These are phyloP conservation scores for Spialia ferax DNA, from an alignment of 2,888 invertebrate species.

Conservation along the genomic window DNA sequence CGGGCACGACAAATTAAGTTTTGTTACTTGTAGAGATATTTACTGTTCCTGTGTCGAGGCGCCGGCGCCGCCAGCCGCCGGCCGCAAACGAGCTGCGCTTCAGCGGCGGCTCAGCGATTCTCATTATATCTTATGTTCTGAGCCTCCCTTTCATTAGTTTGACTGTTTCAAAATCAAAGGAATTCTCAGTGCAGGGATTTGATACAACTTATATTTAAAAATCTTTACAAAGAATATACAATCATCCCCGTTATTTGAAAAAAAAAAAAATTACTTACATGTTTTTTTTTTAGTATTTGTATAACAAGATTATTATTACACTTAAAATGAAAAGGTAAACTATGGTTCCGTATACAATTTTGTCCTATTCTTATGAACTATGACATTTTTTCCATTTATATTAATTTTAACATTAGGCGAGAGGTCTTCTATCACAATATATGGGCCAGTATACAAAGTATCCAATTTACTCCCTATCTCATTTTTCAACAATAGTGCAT, in stretches of 20 bases:
- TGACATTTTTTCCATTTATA: background rate
- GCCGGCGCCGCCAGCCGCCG: background rate
- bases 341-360: background rate
- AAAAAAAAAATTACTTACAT: too few species aligned
- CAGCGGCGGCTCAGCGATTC: background rate
- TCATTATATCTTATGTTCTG: background rate
- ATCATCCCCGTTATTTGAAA: too few species aligned
- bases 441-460: background rate
- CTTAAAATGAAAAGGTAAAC: too few species aligned
- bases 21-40: slow-evolving; percentile 25
- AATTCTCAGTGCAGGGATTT: background rate
- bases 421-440: background rate
- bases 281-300: too few species aligned
- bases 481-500: background rate
- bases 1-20: slow-evolving; percentile 34
- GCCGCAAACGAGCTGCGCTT: background rate
- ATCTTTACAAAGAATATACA: too few species aligned
- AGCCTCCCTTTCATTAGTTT: background rate
- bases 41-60: slow-evolving; percentile 2
- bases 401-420: background rate
- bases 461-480: background rate
- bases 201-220: background rate
- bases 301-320: background rate
- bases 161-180: background rate
- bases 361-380: slow-evolving; percentile 1